phyloP scores from a whole-genome alignment of 2,797 vertebrate genomes.

The Lepidocolaptes lacrymiger region DNA sequence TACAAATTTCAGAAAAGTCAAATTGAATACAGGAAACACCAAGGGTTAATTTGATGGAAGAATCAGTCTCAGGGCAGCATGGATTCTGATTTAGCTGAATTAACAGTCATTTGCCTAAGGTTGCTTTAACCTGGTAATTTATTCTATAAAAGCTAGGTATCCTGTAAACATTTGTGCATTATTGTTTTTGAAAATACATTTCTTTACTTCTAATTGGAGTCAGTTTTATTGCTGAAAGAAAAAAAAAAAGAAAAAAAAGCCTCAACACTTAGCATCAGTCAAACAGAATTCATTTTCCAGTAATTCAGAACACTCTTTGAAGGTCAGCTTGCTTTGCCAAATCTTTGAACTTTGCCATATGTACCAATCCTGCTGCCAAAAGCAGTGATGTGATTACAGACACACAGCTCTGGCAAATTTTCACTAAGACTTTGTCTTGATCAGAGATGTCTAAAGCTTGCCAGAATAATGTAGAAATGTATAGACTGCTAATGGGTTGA shows the following conservation, averaged over 20 bases:
- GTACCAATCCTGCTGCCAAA: conserved; percentile 44
- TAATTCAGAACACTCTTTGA: conserved; percentile 49
- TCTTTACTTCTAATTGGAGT: conserved; percentile 38
- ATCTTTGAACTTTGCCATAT: conserved; percentile 62
- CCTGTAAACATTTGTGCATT: not conserved
- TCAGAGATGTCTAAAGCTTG: conserved; percentile 50
- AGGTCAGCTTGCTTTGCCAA: conserved; percentile 52
- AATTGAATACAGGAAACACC: not conserved
- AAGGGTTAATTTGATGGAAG: not conserved
- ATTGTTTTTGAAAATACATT: conserved; percentile 36
- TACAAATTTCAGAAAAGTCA: not conserved
- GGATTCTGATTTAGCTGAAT: not conserved
- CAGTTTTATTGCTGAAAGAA: conserved; percentile 27
- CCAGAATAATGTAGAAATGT: conserved; percentile 51
- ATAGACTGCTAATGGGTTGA: conserved; percentile 49
- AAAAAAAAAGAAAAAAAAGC: not conserved
- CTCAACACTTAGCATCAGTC: conserved; percentile 40
- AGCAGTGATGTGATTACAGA: conserved; percentile 54
- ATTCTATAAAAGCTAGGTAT: not conserved
- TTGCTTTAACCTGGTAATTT: conserved; percentile 7
- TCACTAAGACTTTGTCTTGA: conserved; percentile 59
- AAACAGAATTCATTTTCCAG: conserved; percentile 39
- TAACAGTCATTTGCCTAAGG: not conserved
- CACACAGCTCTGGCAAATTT: conserved; percentile 58
- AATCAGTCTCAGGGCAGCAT: not conserved